Percentiles rank a stretch among this genome's conserved stretches.
These are phyloP conservation scores for Enoplosus armatus DNA, from an alignment of 2,797 vertebrate genomes.

Conservation along the genomic window DNA sequence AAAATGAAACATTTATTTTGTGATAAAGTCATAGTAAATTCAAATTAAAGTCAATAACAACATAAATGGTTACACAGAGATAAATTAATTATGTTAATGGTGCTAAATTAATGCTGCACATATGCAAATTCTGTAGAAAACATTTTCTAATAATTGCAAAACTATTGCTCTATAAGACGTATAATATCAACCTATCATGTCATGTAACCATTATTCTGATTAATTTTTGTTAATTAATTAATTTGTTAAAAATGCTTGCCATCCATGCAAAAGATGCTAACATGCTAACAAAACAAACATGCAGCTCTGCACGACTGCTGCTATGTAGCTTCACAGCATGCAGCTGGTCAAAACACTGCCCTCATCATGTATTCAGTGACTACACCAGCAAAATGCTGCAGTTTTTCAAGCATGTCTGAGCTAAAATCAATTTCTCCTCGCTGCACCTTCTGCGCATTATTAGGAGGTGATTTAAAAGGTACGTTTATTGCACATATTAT, in stretches of 20 bases:
- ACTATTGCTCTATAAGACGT: not conserved
- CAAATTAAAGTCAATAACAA: not conserved
- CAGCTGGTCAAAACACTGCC: not conserved
- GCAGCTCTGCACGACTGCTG: not conserved
- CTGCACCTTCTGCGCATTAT: conserved; percentile 20
- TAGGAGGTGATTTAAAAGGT: conserved; percentile 17
- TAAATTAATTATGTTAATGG: not conserved
- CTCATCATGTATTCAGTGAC: not conserved
- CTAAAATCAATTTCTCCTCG: conserved; percentile 29
- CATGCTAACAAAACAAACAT: not conserved
- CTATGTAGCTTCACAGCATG: not conserved
- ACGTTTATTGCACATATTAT: conserved; percentile 25
- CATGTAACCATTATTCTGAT: not conserved
- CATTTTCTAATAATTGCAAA: not conserved
- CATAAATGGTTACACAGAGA: not conserved
- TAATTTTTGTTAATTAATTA: too few relatives aligned
- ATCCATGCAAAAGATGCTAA: too few relatives aligned
- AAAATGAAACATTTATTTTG: not conserved
- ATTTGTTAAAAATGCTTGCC: conserved; percentile 8
- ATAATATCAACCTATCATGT: not conserved
- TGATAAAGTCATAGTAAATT: not conserved
- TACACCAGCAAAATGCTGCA: conserved; percentile 4
- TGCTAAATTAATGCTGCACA: not conserved
- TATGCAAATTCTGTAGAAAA: not conserved
- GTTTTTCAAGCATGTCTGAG: conserved; percentile 8